Conservation (phyloP, 2,888 invertebrate genomes). For the Diploptera punctata region DNA sequence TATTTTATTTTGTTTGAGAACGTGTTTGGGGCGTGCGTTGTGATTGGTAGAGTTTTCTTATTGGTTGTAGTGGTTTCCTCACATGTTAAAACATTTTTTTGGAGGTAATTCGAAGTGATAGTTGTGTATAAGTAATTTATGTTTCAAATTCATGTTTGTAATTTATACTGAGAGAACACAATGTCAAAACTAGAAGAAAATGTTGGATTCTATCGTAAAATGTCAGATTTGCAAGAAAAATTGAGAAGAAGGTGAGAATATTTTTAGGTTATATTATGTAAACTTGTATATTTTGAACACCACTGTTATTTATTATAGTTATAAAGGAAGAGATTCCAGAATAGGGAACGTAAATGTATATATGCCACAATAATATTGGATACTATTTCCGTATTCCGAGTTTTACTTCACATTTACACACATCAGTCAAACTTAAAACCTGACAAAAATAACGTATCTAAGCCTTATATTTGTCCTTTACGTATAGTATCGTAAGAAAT, state of each 20-base stretch:
- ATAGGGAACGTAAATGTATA: too few relatives aligned
- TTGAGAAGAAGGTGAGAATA: constrained; percentile 39
- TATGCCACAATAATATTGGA: too few relatives aligned
- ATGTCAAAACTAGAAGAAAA: constrained; percentile 37
- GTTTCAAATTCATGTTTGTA: not conserved
- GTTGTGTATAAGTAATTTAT: constrained; percentile 2
- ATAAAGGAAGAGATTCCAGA: too few relatives aligned
- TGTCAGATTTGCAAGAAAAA: constrained; percentile 40
- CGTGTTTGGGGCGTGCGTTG: not conserved
- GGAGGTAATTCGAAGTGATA: constrained; percentile 19
- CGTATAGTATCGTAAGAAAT: too few relatives aligned
- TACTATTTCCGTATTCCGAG: too few relatives aligned
- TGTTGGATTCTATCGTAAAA: constrained; percentile 38
- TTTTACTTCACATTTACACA: too few relatives aligned
- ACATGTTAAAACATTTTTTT: constrained; percentile 6
- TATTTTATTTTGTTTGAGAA: not conserved
- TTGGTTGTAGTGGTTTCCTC: constrained; percentile 12
- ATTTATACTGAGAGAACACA: not conserved
- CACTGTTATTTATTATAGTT: too few relatives aligned
- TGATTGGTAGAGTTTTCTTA: constrained; percentile 14
- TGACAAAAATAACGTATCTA: too few relatives aligned
- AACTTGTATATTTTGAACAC: too few relatives aligned
- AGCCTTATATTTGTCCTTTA: too few relatives aligned
- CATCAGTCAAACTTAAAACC: too few relatives aligned
- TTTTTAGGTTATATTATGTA: constrained; percentile 1